Evolutionary conservation across 2,888 invertebrate genomes (phyloP), one percentile per base, ranked within the genome.

Genomic region (Meliscaeva auricollis): DNA sequence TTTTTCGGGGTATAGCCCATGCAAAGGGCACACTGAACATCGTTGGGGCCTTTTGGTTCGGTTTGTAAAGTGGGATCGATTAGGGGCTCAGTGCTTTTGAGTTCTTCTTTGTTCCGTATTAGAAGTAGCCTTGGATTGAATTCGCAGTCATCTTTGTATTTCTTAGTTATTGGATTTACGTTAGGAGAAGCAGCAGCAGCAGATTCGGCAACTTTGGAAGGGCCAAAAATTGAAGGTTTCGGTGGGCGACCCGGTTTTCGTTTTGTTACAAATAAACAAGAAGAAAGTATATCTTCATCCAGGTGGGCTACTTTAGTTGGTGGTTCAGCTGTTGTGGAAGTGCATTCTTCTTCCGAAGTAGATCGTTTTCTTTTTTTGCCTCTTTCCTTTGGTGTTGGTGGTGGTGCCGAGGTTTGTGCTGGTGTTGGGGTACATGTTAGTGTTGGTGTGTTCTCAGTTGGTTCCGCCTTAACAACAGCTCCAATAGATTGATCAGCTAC

Each of bases 21-120:
- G 70, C 92, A 92, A 8, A 91, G 80, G 0, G 91, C 92, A 87
- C 92, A 92, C 38, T 89, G 89, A 2, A 89, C 52, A 46, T 87
- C 84, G 22, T 68, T 50, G 32, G 50, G 46, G 20, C 32, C 32
- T 6, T 50, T 44, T 15, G 54, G 35, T 15, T 46, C 56, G 8
- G 22, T 60, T 58, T 70, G 69, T 1, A 60, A 8, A 32, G 44
- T 60, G 1, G 78, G 78, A 52, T 74, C 85, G 0, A 88, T 87
- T 13, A 91, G 48, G 2, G 88, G 80, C 48, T 89, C 89, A 2
- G 88, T 87, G 13, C 73, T 88, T 3, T 90, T 88, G 50, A 91
- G 44, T 64, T 91, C 90, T 35, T 88, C 88, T 1, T 91, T 90
- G n/a, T 88, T 88, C 0, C 88, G 88, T 52, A 90, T 89, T 13